phyloP scores from a whole-genome alignment of 2,113 vertebrate genomes.

The Diphyllodes magnificus region DNA sequence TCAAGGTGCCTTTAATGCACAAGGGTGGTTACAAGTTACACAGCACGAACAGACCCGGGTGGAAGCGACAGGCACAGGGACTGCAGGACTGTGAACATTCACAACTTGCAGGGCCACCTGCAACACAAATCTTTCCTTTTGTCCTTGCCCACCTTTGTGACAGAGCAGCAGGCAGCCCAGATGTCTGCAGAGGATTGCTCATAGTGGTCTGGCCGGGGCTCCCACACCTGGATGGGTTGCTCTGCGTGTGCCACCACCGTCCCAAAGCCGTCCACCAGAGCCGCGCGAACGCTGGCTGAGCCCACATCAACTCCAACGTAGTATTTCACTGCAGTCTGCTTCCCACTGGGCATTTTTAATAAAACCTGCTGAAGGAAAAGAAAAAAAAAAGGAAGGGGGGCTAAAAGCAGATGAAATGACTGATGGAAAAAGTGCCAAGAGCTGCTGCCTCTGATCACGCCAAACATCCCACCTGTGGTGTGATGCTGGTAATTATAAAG shows the following conservation, averaged over 20 bases:
- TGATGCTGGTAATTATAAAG: background rate
- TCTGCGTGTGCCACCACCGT: constrained; percentile 74
- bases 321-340: constrained; percentile 43
- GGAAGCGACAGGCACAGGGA: background rate
- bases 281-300: constrained; percentile 86
- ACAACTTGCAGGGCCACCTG: background rate
- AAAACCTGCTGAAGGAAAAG: background rate
- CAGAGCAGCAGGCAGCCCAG: constrained; percentile 86
- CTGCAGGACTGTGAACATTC: background rate
- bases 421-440: background rate
- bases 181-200: constrained; percentile 92
- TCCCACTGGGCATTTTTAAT: constrained; percentile 35
- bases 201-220: constrained; percentile 81
- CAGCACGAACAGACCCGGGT: rapidly evolving
- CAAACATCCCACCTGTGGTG: background rate
- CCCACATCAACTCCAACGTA: constrained; percentile 93
- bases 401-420: background rate
- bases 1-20: background rate
- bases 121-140: background rate
- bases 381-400: background rate
- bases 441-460: background rate
- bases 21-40: background rate
- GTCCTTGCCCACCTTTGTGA: constrained; percentile 77
- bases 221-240: constrained; percentile 83
- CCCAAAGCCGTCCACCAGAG: constrained; percentile 81